These are phyloP conservation scores for Aphelenchoides fujianensis DNA, from an alignment of 1,140 invertebrate genomes.

Conservation along the genomic window DNA sequence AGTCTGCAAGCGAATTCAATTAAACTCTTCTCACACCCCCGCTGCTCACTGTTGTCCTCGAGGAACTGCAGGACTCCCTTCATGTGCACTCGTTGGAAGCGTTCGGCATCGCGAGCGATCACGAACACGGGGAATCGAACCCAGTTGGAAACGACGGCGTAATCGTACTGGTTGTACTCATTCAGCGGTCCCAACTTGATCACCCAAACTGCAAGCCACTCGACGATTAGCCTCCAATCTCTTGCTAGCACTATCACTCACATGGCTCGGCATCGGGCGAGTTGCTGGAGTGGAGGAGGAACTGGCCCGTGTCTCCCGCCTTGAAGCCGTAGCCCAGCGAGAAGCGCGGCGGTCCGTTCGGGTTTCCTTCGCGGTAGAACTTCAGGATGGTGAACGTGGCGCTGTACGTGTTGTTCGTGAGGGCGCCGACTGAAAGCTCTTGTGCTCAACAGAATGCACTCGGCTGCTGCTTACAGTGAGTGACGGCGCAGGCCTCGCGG, in stretches of 20 bases:
- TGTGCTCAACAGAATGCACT: too few species aligned
- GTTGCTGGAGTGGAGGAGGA: conserved; percentile 56
- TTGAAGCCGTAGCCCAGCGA: conserved; percentile 62
- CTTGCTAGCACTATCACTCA: conserved; percentile 32
- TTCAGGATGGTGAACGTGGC: conserved; percentile 61
- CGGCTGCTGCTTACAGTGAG: conserved; percentile 61
- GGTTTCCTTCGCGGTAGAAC: conserved; percentile 62
- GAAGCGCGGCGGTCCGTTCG: conserved; percentile 59
- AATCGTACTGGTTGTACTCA: conserved; percentile 62
- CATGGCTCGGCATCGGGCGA: conserved; percentile 61
- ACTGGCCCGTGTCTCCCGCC: conserved; percentile 61
- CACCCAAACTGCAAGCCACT: conserved; percentile 57
- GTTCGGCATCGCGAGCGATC: conserved; percentile 61
- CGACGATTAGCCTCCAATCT: conserved; percentile 16
- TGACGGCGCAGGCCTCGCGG: conserved; percentile 60
- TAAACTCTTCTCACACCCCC: background rate
- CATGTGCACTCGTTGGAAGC: conserved; percentile 56
- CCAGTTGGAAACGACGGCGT: conserved; percentile 61
- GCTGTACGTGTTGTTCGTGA: conserved; percentile 62
- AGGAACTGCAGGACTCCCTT: conserved; percentile 60
- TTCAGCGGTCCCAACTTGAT: conserved; percentile 61
- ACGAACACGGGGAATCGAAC: conserved; percentile 61
- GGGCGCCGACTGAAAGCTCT: conserved; percentile 55
- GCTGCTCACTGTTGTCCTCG: conserved; percentile 58
- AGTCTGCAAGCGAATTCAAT: conserved; percentile 47